A percentile compares a stretch with the other conserved stretches of the same genome.
These are phyloP conservation scores for Acrocera orbiculus DNA, from an alignment of 2,888 invertebrate genomes.

Conservation along the genomic window DNA sequence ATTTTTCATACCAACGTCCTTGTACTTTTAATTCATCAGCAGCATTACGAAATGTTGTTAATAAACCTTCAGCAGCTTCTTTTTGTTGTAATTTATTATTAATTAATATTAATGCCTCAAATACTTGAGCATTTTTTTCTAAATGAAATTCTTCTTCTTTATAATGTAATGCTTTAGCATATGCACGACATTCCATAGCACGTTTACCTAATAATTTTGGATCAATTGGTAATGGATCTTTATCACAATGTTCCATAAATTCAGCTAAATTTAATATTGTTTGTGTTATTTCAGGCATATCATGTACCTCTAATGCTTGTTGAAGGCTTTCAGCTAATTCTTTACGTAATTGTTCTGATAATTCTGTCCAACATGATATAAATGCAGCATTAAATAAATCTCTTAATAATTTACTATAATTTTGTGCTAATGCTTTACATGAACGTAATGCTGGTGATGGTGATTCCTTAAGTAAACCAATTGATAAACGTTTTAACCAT, in stretches of 20 bases:
- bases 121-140: conserved; percentile 65
- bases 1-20: conserved; percentile 95
- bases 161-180: conserved; percentile 44
- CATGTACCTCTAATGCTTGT: conserved; percentile 79
- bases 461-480: conserved; percentile 85
- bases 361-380: conserved; percentile 96
- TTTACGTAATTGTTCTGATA: conserved; percentile 54
- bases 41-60: conserved; percentile 62
- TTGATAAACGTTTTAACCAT: conserved; percentile 83
- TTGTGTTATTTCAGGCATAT: conserved; percentile 89
- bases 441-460: conserved; percentile 89
- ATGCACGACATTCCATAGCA: conserved; percentile 83
- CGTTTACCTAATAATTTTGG: conserved; percentile 74
- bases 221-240: conserved; percentile 81
- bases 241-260: conserved; percentile 99
- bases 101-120: conserved; percentile 86
- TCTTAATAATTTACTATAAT: conserved; percentile 84
- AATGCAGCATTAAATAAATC: conserved; percentile 98
- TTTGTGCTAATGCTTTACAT: conserved; percentile 81
- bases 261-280: conserved; percentile 93
- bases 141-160: conserved; percentile 85
- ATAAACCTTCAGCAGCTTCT: conserved; percentile 87
- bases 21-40: conserved; percentile 43
- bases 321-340: conserved; percentile 75
- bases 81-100: conserved; percentile 98